Evolutionary conservation across 2,888 invertebrate genomes (phyloP), one percentile per base, ranked within the genome.

Genomic region (Coelopa pilipes): DNA sequence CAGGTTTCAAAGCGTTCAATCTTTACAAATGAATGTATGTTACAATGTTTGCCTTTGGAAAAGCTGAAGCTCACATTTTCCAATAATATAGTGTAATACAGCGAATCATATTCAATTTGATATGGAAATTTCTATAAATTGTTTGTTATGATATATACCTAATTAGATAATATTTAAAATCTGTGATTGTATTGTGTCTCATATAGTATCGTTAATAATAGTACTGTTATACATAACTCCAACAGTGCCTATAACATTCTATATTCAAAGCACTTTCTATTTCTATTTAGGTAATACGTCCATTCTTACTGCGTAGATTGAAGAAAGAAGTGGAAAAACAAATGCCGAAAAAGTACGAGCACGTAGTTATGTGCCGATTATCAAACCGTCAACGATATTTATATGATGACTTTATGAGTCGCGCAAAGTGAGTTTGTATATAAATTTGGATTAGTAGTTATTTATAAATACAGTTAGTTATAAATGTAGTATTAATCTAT

Each of bases 401-500:
- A 75, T 99, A 99, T 89, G 99, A 99, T 89, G 99, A 99, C 88
- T 99, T 99, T 89, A 99, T 99, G 98, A 94, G 96, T 71, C 92
- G 97, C 82, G 93, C 98, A 84, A 94, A 95, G 95, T 96, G 89
- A 90, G 92, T 89, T 77, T 79, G 78, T 76, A 77, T 76, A 53
- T 15, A 70, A 47, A 47, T 69, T 69, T 19, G 57, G 2, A 21
- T 67, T 46, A 4, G 46, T 13, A 17, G 13, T 65, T 19, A 57
- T 34, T 19, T 47, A 3, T 24, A 24, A 45, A 24, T 21, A 47
- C 57, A 59, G 19, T 34, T 2, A 46, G 5, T 4, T 17, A 45
- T 62, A 50, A 69, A 17, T n/a, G 34, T 49, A 47, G 17, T 47
- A 19, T 47, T 17, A 47, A 57, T 49, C 34, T 65, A 45, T 65